A percentile compares a stretch with the other conserved stretches of the same genome.
Evolutionary conservation across 1,140 invertebrate species (phyloP).

Genomic region (Heterodera carotae): DNA sequence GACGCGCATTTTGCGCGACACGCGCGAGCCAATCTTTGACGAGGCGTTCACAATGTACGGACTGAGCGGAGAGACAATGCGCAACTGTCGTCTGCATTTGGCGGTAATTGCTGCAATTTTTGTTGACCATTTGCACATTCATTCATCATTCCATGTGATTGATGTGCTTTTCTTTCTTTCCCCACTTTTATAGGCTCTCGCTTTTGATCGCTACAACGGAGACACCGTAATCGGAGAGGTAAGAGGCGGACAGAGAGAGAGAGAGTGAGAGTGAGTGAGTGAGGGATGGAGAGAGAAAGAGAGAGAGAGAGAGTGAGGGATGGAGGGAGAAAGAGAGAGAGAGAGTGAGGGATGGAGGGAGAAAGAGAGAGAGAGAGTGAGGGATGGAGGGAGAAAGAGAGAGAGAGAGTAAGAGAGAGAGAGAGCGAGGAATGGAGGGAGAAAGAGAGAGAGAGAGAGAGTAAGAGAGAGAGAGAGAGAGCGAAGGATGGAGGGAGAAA

Average conservation of each 20-base stretch:
- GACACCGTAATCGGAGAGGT: conserved; percentile 94
- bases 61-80: conserved; percentile 79
- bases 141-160: conserved; percentile 80
- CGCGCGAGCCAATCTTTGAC: conserved; percentile 87
- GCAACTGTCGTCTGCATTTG: conserved; percentile 84
- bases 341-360: too few species aligned
- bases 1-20: conserved; percentile 87
- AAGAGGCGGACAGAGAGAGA: background rate
- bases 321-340: too few species aligned
- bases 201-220: conserved; percentile 92
- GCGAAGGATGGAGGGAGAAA: too few species aligned
- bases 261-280: background rate
- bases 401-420: background rate
- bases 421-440: conserved; percentile 76
- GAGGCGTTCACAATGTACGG: conserved; percentile 96
- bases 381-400: background rate
- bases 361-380: conserved; percentile 76
- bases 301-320: too few species aligned
- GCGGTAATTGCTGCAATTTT: conserved; percentile 73
- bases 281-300: too few species aligned
- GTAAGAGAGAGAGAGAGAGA: background rate
- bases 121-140: too few species aligned
- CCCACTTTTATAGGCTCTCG: conserved; percentile 72
- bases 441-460: conserved; percentile 66
- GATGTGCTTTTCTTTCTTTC: conserved; percentile 85